phyloP scores from a whole-genome alignment of 2,113 vertebrate species.

The Microcebus jonahi region DNA sequence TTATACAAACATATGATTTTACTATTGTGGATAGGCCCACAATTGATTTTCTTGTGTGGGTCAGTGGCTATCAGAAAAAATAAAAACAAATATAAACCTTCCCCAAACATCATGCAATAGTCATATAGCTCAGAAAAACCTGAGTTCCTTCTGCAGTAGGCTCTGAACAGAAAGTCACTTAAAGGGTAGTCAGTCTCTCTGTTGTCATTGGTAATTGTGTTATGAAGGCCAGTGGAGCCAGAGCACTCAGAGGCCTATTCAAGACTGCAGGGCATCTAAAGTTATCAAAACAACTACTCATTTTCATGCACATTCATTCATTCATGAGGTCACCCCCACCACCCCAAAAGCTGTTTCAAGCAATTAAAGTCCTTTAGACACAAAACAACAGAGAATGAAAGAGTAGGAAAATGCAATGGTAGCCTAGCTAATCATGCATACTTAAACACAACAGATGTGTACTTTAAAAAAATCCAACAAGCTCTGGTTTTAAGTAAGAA shows the following conservation, averaged over 20 bases:
- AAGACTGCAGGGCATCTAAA: neutral
- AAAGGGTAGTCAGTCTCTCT: neutral
- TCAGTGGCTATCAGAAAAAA: slow-evolving; percentile 15
- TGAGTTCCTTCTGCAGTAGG: slow-evolving; percentile 73
- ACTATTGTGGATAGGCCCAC: neutral
- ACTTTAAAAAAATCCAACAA: neutral
- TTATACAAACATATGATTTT: neutral
- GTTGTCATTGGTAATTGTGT: neutral
- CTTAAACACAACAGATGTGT: neutral
- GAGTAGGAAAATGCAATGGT: neutral
- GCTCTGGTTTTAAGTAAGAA: neutral
- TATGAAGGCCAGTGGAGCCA: neutral
- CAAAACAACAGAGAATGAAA: neutral
- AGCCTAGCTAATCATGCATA: slow-evolving; percentile 32
- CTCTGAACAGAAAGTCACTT: neutral
- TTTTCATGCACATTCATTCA: slow-evolving; percentile 52
- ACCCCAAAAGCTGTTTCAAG: slow-evolving; percentile 6
- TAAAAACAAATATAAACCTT: neutral
- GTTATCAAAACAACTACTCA: neutral
- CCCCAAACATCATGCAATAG: neutral
- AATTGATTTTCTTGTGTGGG: neutral
- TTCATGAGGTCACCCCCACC: slow-evolving; percentile 50
- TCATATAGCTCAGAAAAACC: neutral
- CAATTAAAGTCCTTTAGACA: neutral
- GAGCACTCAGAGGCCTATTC: neutral